A percentile compares a stretch with the other conserved stretches of the same genome.
Evolutionary conservation across 53 echinoderm and acorn worm species (phyloP).

Genomic region (Pentamera pediparva): DNA sequence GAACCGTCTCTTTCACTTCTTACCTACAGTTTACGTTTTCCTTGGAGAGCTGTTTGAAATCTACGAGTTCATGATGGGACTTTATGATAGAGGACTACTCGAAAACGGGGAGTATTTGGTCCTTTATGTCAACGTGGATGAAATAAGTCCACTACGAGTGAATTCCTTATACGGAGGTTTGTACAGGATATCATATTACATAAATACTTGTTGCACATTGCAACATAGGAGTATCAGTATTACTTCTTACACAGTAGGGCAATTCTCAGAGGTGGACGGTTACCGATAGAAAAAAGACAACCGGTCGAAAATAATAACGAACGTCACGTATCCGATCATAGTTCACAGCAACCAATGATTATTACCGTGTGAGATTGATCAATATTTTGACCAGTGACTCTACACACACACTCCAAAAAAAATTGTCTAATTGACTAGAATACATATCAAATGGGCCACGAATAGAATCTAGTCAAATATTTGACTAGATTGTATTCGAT

Average conservation of each 20-base stretch:
- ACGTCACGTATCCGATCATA: too few relatives aligned
- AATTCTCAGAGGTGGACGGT: too few relatives aligned
- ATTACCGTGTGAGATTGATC: too few relatives aligned
- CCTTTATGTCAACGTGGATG: slow-evolving; percentile 44
- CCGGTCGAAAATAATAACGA: too few relatives aligned
- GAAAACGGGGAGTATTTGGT: slow-evolving; percentile 90
- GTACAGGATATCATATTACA: neutral
- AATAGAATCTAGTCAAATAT: too few relatives aligned
- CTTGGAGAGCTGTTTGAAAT: slow-evolving; percentile 62
- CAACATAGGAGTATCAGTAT: neutral
- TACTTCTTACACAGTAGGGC: neutral
- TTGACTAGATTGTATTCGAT: too few relatives aligned
- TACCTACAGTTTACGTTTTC: slow-evolving; percentile 77
- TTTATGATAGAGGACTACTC: slow-evolving; percentile 50
- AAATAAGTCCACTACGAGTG: slow-evolving; percentile 23
- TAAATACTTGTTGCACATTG: neutral
- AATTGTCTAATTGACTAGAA: too few relatives aligned
- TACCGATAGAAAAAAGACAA: too few relatives aligned
- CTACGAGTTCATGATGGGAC: slow-evolving; percentile 53
- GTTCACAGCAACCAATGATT: too few relatives aligned
- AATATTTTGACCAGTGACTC: too few relatives aligned
- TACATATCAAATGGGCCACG: too few relatives aligned
- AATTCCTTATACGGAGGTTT: slow-evolving; percentile 56
- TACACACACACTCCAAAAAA: too few relatives aligned
- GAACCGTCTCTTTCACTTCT: neutral